These are phyloP conservation scores for Neoarius graeffei DNA, from an alignment of 2,113 vertebrate genomes.

Conservation along the genomic window DNA sequence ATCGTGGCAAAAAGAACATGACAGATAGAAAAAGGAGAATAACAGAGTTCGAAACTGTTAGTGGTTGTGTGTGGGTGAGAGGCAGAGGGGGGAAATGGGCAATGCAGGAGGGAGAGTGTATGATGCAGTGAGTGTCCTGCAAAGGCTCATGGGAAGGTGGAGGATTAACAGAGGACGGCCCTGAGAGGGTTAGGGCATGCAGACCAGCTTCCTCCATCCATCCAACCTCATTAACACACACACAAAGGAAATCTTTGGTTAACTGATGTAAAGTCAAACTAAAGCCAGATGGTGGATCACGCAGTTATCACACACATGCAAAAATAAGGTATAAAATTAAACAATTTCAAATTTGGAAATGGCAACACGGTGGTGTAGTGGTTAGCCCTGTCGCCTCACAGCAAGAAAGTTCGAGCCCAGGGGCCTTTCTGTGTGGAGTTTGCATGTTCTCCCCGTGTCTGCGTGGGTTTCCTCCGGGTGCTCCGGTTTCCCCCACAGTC, in stretches of 20 bases:
- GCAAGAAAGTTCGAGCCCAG: too few species aligned
- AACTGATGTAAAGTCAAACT: not conserved
- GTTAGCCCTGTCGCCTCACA: too few species aligned
- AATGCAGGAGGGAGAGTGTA: conserved; percentile 52
- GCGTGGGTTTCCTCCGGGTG: too few species aligned
- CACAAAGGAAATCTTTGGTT: conserved; percentile 42
- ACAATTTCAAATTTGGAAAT: too few species aligned
- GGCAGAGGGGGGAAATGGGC: conserved; percentile 36
- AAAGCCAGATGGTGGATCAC: not conserved
- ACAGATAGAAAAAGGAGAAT: conserved; percentile 56
- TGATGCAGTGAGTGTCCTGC: conserved; percentile 66
- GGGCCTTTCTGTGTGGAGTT: too few species aligned
- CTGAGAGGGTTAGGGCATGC: conserved; percentile 55
- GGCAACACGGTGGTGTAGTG: too few species aligned
- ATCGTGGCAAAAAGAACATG: conserved; percentile 49
- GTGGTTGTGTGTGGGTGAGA: conserved; percentile 36
- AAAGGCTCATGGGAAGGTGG: conserved; percentile 54
- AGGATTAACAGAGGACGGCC: conserved; percentile 40
- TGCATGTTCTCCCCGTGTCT: too few species aligned
- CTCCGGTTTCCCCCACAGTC: too few species aligned
- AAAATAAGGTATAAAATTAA: not conserved
- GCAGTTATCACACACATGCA: not conserved
- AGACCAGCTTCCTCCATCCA: conserved; percentile 66
- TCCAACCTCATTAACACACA: conserved; percentile 65
- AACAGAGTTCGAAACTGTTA: conserved; percentile 48